Base-by-base conservation (phyloP, 92 coral and sea anemone genomes). In the Parazoanthus atlanticus region DNA sequence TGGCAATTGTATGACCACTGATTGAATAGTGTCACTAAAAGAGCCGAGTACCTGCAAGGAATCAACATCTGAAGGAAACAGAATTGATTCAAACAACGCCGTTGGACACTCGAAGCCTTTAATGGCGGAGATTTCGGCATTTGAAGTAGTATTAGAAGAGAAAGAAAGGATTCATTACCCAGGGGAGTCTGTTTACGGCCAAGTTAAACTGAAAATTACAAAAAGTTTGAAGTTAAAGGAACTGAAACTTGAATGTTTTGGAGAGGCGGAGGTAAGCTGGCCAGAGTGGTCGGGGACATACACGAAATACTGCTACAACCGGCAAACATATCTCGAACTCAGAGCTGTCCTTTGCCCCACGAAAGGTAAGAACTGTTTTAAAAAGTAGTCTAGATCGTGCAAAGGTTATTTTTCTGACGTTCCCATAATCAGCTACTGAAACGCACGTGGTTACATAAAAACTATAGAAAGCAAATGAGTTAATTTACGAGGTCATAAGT, bases 201-300 rank as follows among this genome's bases (percentile, higher is more conserved):
- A 85, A 30, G 85, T 94, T 8, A 88, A 77, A 79, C 56, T 94
- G 28, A 91, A 88, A 16, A 54, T 88, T 2, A 89, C 85, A 28
- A 91, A 85, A 49, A 81, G 54, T 46, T 85, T 89, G 13, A 91
- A 84, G 65, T 54, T 94, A 43, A 86, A 86, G 78, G 92, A 93
- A 84, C 47, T 94, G 49, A 88, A 79, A 71, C 88, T 94, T 25
- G 92, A 91, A 82, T 93, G 95, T 52, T 86, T 86, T 23, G 97
- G 97, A 8, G 93, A 93, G 70, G 95, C 93, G 0, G 92, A 94
- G n/a, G 97, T 94, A 3, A 91, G 73, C 34, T 94, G 97, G 97
- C 95, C 97, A 11, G 97, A 84, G 36, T 84, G 85, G 80, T 74
- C 82, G 2, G 97, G 95, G 12, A 93, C 93, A 15, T 88, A 94